Evolutionary conservation across 2,888 invertebrate genomes (phyloP), one percentile per base, ranked within the genome.

Genomic region (Drosophila emarginata): DNA sequence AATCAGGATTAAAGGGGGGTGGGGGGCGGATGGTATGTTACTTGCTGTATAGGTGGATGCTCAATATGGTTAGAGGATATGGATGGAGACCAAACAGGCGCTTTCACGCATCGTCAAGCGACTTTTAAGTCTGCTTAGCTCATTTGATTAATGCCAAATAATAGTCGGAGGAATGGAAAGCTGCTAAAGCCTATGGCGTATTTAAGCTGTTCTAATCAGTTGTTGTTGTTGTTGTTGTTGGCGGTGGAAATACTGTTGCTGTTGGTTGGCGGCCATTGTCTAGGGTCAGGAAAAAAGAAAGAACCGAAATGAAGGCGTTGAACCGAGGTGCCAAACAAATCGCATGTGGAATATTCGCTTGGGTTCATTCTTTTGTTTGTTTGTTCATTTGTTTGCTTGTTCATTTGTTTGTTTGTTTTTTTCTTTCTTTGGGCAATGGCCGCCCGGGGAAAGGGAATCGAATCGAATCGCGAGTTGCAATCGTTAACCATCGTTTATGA

Each of bases 131-230:
- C 59, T 56, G 45, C 51, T 18, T 57, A 28, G 59, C 39, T 52
- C 51, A 51, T 57, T 69, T 69, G 70, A 71, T 71, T 71, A 69
- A 71, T 71, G 70, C 59, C 70, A 11, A 64, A 59, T 12, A 32
- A 52, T 45, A 56, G 67, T 37, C 56, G 52, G 61, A 6, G 54
- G 18, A 18, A 36, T 15, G 2, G 32, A 54, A 18, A 14, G 32
- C 26, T 12, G 45, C 45, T 11, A 36, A 36, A 54, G 15, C 54
- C 54, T 54, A 28, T 15, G 36, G 32, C 4, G 18, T 54, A 54
- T 54, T 45, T 5, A 18, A 36, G 54, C 54, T 54, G 54, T 54
- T 36, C 54, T 54, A 54, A 54, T 54, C 54, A 54, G 15, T 53
- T 32, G 32, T 11, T 32, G 26, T 32, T 14, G 53, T 6, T 53